phyloP scores from a whole-genome alignment of 2,888 invertebrate species.

The Acleris literana region DNA sequence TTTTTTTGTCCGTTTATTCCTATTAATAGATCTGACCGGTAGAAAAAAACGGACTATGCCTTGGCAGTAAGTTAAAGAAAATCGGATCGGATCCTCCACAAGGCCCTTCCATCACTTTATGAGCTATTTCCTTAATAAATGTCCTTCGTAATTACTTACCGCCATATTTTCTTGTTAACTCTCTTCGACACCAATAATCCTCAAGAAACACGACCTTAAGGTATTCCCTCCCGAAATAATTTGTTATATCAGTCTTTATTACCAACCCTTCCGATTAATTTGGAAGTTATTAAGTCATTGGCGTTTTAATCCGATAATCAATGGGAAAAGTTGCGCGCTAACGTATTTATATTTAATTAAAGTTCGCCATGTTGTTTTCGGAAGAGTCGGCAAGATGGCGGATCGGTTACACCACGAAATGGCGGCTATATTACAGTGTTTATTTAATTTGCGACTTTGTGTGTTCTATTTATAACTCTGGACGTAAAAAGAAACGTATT shows the following conservation, averaged over 20 bases:
- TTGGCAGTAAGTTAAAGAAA: too few relatives aligned
- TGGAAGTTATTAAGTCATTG: constrained; percentile 32
- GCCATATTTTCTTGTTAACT: too few relatives aligned
- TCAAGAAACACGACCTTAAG: background rate
- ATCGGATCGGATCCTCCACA: too few relatives aligned
- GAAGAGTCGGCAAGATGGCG: constrained; percentile 13
- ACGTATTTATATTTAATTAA: constrained; percentile 36
- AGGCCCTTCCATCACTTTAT: too few relatives aligned
- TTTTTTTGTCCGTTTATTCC: too few relatives aligned
- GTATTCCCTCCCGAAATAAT: constrained; percentile 4
- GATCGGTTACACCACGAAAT: constrained; percentile 2
- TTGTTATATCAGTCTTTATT: constrained; percentile 24
- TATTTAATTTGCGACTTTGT: background rate
- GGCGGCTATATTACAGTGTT: background rate
- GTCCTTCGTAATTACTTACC: too few relatives aligned
- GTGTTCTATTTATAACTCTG: too few relatives aligned
- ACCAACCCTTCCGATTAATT: constrained; percentile 31
- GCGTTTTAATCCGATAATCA: constrained; percentile 31
- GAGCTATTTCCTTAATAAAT: too few relatives aligned
- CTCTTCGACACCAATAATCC: too few relatives aligned
- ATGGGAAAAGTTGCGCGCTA: constrained; percentile 29
- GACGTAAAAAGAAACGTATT: too few relatives aligned
- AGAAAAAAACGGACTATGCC: too few relatives aligned
- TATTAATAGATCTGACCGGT: too few relatives aligned
- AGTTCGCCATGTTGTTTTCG: constrained; percentile 26